Percentiles rank a stretch among this genome's conserved stretches.
Conservation (phyloP, 2,113 vertebrate species). For the Pedionomus torquatus region DNA sequence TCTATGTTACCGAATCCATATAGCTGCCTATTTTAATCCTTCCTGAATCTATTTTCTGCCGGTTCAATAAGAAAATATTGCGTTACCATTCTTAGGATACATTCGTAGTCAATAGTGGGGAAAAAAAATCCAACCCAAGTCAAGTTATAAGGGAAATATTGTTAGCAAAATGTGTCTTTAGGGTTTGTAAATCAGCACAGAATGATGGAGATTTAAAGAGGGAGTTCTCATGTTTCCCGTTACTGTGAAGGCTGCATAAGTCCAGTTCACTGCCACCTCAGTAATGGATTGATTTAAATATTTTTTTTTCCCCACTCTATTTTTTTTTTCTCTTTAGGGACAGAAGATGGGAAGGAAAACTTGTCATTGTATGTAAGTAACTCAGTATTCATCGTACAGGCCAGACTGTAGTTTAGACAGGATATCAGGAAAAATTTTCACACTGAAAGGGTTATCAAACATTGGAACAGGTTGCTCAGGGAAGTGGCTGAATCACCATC, state of each 20-base stretch:
- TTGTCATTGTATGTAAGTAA: background rate
- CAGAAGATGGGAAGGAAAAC: background rate
- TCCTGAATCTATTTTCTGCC: background rate
- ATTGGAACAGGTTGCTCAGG: background rate
- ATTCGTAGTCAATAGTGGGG: background rate
- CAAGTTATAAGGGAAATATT: background rate
- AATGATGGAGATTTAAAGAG: background rate
- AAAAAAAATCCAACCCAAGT: background rate
- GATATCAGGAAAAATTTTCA: background rate
- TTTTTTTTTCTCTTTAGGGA: background rate
- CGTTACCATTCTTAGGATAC: background rate
- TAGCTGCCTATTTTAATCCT: background rate
- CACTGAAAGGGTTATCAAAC: background rate
- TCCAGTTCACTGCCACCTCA: background rate
- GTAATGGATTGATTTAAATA: background rate
- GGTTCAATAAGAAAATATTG: background rate
- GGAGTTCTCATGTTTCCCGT: background rate
- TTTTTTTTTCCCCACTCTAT: no score
- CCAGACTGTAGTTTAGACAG: background rate
- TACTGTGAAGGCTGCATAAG: background rate
- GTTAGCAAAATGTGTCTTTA: background rate
- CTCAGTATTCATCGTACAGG: background rate
- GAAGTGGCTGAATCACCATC: background rate
- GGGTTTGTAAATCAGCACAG: background rate
- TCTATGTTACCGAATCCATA: background rate